Conservation (phyloP, 2,797 vertebrate genomes). For the Lacerta viridis region DNA sequence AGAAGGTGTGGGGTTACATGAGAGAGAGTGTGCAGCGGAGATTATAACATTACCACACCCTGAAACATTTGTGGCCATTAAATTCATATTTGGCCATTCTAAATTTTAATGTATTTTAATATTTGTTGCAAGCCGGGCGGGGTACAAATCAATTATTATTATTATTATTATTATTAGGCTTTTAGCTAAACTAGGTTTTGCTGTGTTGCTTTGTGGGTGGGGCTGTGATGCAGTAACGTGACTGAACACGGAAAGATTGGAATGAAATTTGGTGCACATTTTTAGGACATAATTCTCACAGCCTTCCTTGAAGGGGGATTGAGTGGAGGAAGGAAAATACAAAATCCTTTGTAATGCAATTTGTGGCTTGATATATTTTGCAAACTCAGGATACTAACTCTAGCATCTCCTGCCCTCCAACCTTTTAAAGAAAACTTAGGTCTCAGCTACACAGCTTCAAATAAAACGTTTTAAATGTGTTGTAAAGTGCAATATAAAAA, state of each 20-base stretch:
- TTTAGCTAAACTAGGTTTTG: not conserved
- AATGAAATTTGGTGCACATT: not conserved
- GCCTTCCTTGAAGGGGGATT: not conserved
- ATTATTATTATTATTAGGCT: not conserved
- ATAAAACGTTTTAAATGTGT: too few relatives aligned
- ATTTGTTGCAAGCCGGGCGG: too few relatives aligned
- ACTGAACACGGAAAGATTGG: not conserved
- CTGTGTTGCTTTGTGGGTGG: too few relatives aligned
- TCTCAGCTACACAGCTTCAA: too few relatives aligned
- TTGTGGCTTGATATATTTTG: not conserved
- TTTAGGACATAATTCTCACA: not conserved
- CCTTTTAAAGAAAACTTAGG: too few relatives aligned
- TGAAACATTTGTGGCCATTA: constrained; percentile 75
- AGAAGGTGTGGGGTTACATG: too few relatives aligned
- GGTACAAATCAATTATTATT: too few relatives aligned
- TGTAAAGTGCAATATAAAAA: too few relatives aligned
- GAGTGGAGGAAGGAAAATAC: not conserved
- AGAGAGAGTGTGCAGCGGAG: constrained; percentile 63
- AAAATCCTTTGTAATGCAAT: not conserved
- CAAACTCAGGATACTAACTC: not conserved
- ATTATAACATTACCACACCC: constrained; percentile 68
- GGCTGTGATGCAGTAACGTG: not conserved
- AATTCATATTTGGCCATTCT: constrained; percentile 26
- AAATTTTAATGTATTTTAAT: not conserved
- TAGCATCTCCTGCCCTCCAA: not conserved